Evolutionary conservation across 1,140 invertebrate species (phyloP).

Genomic region (Drosophila repletoides): DNA sequence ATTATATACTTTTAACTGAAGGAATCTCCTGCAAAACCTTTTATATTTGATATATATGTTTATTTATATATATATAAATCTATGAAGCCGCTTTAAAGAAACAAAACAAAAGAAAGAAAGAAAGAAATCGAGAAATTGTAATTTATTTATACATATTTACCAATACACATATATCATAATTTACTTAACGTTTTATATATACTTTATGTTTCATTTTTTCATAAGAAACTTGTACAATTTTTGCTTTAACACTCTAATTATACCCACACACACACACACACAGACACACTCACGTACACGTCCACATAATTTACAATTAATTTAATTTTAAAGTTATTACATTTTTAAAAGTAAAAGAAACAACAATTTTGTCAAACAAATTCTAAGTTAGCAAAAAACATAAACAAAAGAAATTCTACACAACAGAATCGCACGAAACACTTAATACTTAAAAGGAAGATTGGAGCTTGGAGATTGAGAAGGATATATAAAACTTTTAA

Average conservation of each 20-base stretch:
- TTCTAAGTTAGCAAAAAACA: constrained; percentile 41
- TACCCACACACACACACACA: constrained; percentile 11
- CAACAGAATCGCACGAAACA: constrained; percentile 50
- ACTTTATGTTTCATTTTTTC: constrained; percentile 40
- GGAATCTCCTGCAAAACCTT: constrained; percentile 40
- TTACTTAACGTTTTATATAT: constrained; percentile 41
- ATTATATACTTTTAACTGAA: constrained; percentile 10
- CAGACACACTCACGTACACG: constrained; percentile 35
- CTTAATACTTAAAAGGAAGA: constrained; percentile 48
- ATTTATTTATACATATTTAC: constrained; percentile 49
- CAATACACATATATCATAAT: constrained; percentile 25
- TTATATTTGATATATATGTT: constrained; percentile 24
- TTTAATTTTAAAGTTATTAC: constrained; percentile 77
- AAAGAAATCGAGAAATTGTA: constrained; percentile 39
- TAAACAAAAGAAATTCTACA: constrained; percentile 30
- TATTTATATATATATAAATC: constrained; percentile 20
- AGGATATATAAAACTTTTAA: constrained; percentile 64
- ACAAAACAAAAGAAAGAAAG: constrained; percentile 8
- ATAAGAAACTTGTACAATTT: constrained; percentile 63
- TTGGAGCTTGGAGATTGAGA: constrained; percentile 46
- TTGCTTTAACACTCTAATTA: constrained; percentile 59
- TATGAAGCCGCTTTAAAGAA: constrained; percentile 14
- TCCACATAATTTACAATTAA: constrained; percentile 59
- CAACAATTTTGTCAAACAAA: constrained; percentile 58
- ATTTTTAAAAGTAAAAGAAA: constrained; percentile 53